Conservation (phyloP, 2,113 vertebrate species). For the Charina bottae region DNA sequence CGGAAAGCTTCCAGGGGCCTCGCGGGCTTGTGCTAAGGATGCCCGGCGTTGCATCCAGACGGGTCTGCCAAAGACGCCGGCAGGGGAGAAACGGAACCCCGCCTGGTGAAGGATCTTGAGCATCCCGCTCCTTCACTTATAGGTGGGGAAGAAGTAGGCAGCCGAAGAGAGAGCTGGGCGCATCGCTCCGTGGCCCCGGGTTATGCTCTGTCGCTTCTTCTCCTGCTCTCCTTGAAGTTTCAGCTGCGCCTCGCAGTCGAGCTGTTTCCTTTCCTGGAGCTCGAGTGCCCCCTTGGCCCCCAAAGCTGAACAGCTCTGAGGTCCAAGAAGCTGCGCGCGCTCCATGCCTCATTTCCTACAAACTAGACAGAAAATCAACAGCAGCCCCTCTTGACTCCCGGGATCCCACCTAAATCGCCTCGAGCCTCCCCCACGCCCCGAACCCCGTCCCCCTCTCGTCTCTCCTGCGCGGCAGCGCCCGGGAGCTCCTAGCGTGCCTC, state of each 20-base stretch:
- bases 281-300: constrained; percentile 75
- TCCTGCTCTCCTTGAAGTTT: not conserved
- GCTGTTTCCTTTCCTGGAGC: constrained; percentile 67
- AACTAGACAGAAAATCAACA: constrained; percentile 22
- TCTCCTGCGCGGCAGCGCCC: not conserved
- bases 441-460: not conserved
- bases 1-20: not conserved
- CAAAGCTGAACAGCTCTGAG: constrained; percentile 26
- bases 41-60: not conserved
- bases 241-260: not conserved
- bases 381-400: constrained; percentile 10
- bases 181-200: too few species aligned
- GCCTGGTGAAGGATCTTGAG: not conserved
- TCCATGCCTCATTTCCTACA: not conserved
- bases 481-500: not conserved
- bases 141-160: not conserved
- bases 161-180: too few species aligned
- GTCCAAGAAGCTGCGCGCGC: not conserved
- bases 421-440: not conserved
- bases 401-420: constrained; percentile 34
- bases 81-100: not conserved
- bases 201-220: fast-evolving
- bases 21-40: too few species aligned
- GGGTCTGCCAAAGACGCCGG: not conserved
- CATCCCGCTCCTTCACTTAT: not conserved